phyloP scores from a whole-genome alignment of 92 coral and sea anemone genomes.

The Epizoanthus fatuus region DNA sequence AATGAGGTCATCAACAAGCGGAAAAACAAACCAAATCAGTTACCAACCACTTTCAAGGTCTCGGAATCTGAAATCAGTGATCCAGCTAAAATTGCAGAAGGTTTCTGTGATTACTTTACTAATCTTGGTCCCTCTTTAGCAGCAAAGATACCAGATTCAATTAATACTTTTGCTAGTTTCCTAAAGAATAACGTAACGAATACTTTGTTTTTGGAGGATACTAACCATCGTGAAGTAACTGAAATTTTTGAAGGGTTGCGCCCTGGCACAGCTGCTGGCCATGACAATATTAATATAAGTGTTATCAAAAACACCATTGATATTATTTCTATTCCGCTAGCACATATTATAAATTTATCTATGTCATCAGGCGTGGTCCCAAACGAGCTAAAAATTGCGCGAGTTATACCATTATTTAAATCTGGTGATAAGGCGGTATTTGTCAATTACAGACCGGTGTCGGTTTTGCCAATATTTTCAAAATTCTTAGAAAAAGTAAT shows the following conservation, averaged over 20 bases:
- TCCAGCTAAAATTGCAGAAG: slow-evolving; percentile 59
- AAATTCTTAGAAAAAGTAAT: slow-evolving; percentile 60
- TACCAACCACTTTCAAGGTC: slow-evolving; percentile 49
- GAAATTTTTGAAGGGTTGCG: neutral
- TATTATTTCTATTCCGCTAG: too few relatives aligned
- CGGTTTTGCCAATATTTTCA: slow-evolving; percentile 55
- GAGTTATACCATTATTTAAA: slow-evolving; percentile 36
- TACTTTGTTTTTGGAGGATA: slow-evolving; percentile 35
- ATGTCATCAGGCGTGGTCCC: too few relatives aligned
- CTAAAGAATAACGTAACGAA: slow-evolving; percentile 15
- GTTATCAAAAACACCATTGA: too few relatives aligned
- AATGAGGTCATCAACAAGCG: slow-evolving; percentile 61
- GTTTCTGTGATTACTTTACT: slow-evolving; percentile 65
- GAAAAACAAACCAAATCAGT: slow-evolving; percentile 26
- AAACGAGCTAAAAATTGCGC: neutral
- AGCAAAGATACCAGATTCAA: slow-evolving; percentile 41
- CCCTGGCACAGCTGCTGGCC: too few relatives aligned
- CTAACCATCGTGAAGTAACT: slow-evolving; percentile 21
- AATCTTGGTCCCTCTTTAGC: slow-evolving; percentile 63
- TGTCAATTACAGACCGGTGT: slow-evolving; percentile 52
- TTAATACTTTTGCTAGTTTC: slow-evolving; percentile 31
- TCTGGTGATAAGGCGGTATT: slow-evolving; percentile 20
- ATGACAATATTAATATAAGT: too few relatives aligned
- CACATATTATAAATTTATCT: too few relatives aligned
- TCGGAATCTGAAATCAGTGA: slow-evolving; percentile 58